Base-by-base conservation (phyloP, 2,888 invertebrate genomes). In the Drosophila merina region DNA sequence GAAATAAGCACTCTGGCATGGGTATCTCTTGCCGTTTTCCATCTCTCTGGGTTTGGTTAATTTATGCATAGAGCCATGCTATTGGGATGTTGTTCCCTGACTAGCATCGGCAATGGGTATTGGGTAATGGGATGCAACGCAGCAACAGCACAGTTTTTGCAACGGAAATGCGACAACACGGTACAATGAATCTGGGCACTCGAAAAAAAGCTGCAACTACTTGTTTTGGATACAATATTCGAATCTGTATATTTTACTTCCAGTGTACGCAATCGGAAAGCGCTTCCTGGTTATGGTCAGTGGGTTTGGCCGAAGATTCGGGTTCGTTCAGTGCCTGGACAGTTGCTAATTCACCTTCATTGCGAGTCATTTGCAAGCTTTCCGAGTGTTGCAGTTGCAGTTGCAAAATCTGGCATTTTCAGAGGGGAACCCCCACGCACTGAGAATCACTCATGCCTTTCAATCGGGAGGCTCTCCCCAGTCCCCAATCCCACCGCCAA, bases 141-240 rank as follows among this genome's bases (percentile, higher is more conserved):
- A 44, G 47, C 31, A 59, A 28, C 14, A 48, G 55, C 45, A 50
- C 52, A 68, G 57, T 77, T 75, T 82, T 85, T 57, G 85, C 85
- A 78, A 73, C 82, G 82, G 82, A 82, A 86, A 79, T 82, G 82
- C 64, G 83, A 83, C 86, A 80, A 48, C 86, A 82, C 78, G 86
- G 69, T 74, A 85, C 59, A 63, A 51, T 77, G 72, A 72, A 48
- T 58, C 66, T 57, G 36, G 57, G 6, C 45, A 31, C 2, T 7
- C n/a, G 45, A 2, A n/a, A 9, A 10, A 30, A 36, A 36, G 10
- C 10, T 20, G 20, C 1, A 20, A 20, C 20, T 20, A 20, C 20
- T 20, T 20, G 20, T 20, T 20, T 10, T 31, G 9, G 9, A 3
- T 31, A 3, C 9, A 9, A 31, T 8, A 31, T 8, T 7, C 2